Conservation (phyloP, 2,888 invertebrate species). For the Netelia melanura region DNA sequence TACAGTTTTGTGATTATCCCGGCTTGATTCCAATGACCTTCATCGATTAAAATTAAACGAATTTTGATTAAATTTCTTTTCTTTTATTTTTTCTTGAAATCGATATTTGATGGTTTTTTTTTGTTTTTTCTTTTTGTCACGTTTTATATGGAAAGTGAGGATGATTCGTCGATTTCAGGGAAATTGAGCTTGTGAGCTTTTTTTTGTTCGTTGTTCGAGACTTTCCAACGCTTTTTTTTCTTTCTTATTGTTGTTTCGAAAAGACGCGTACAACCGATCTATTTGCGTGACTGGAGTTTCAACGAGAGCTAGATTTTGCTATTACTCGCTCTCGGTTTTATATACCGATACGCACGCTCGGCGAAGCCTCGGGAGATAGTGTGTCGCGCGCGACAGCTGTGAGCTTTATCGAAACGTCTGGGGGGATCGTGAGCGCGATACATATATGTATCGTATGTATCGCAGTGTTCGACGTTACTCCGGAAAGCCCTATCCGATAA, state of each 20-base stretch:
- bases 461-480: not conserved
- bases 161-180: not conserved
- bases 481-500: constrained; percentile 41
- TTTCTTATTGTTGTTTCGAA: not conserved
- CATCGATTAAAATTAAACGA: not conserved
- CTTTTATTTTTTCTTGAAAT: not conserved
- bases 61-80: too few relatives aligned
- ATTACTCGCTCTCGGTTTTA: not conserved
- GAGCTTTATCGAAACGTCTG: constrained; percentile 57
- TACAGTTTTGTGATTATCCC: not conserved
- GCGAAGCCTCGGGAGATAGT: constrained; percentile 43
- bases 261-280: not conserved
- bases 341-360: constrained; percentile 20
- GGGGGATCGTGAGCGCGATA: constrained; percentile 44
- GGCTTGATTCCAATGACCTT: constrained; percentile 3
- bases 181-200: too few relatives aligned
- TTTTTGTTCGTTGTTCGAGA: not conserved
- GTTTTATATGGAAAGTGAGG: not conserved
- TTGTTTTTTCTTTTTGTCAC: not conserved
- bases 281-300: constrained; percentile 17
- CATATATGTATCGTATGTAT: not conserved
- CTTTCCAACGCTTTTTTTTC: not conserved
- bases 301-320: constrained; percentile 17
- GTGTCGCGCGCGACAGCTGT: constrained; percentile 68
- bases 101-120: not conserved